Conservation (phyloP, 2,113 vertebrate species). For the Cichladusa arquata region DNA sequence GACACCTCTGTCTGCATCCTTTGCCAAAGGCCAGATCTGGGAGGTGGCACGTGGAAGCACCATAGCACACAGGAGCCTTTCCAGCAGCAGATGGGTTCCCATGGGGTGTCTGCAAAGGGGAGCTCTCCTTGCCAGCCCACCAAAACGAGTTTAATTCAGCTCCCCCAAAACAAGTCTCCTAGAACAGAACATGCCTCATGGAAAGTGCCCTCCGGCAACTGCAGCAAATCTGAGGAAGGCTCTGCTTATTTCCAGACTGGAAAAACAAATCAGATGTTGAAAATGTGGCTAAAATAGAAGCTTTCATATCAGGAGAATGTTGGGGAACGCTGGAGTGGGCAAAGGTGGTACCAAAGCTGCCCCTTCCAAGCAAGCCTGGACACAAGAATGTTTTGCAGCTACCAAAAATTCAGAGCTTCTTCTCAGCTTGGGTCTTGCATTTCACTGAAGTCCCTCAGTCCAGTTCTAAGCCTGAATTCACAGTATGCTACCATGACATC, state of each 20-base stretch:
- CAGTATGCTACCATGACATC: not conserved
- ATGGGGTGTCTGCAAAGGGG: not conserved
- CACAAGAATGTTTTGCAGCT: not conserved
- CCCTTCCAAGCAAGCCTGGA: not conserved
- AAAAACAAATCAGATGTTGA: not conserved
- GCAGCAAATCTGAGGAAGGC: not conserved
- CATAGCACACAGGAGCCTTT: not conserved
- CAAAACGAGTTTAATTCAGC: not conserved
- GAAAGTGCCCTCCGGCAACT: not conserved
- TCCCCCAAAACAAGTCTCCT: not conserved
- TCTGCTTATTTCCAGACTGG: not conserved
- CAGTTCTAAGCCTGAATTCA: not conserved
- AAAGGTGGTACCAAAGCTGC: not conserved
- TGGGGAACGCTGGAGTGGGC: not conserved
- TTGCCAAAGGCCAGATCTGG: not conserved
- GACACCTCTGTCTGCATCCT: not conserved
- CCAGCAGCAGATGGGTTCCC: not conserved
- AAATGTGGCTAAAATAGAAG: not conserved
- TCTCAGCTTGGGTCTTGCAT: not conserved
- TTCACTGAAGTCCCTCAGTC: not conserved
- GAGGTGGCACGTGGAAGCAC: not conserved
- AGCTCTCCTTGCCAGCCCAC: not conserved
- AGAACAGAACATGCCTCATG: not conserved
- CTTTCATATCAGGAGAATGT: not conserved
- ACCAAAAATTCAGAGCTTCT: not conserved